A percentile compares a stretch with the other conserved stretches of the same genome.
phyloP scores from a whole-genome alignment of 2,888 invertebrate species.

The Eumacrocentrus americanus region DNA sequence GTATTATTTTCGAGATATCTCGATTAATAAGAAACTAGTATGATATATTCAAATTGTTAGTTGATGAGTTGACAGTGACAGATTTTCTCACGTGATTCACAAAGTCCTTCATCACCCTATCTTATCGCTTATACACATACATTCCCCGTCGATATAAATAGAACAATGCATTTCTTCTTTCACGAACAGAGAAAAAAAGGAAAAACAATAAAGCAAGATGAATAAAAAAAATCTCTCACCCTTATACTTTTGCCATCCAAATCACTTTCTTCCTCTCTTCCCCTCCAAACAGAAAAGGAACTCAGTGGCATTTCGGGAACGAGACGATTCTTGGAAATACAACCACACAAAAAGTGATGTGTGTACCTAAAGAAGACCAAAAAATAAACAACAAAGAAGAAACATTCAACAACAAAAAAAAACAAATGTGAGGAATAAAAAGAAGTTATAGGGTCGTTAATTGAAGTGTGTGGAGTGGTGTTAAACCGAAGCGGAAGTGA shows the following conservation, averaged over 20 bases:
- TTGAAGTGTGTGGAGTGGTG: neutral
- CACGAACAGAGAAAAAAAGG: neutral
- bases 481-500: neutral
- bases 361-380: neutral
- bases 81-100: neutral
- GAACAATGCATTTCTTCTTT: neutral
- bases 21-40: too few relatives aligned
- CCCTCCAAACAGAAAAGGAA: neutral
- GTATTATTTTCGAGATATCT: too few relatives aligned
- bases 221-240: neutral
- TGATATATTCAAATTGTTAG: neutral
- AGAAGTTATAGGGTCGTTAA: neutral
- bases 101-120: neutral
- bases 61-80: neutral
- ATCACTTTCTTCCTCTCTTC: neutral
- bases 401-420: neutral
- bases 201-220: too few relatives aligned
- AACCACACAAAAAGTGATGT: constrained; percentile 1
- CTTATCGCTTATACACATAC: neutral
- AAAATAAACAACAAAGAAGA: neutral
- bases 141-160: neutral
- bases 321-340: neutral
- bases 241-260: neutral
- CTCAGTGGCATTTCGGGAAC: neutral
- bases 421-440: neutral